These are phyloP conservation scores for Physeter macrocephalus DNA, from an alignment of 2,113 vertebrate genomes.

Conservation along the genomic window DNA sequence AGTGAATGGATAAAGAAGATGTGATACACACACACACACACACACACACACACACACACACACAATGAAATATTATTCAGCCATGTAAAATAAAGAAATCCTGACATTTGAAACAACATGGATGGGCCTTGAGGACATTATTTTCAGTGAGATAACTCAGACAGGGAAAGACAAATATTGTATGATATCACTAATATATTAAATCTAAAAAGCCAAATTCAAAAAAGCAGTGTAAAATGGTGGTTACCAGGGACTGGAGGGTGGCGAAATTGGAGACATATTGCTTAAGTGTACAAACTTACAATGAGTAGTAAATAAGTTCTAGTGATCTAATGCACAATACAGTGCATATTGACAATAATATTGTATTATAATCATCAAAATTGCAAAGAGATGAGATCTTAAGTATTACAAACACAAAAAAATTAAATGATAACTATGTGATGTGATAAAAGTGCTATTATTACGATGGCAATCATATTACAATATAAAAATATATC, in stretches of 20 bases:
- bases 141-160: no score
- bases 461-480: not conserved
- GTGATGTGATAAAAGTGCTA: not conserved
- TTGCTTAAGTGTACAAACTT: not conserved
- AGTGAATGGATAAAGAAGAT: no score
- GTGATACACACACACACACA: no score
- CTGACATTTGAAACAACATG: no score
- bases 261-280: not conserved
- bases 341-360: not conserved
- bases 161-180: not conserved
- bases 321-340: not conserved
- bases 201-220: not conserved
- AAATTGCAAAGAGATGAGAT: not conserved
- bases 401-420: not conserved
- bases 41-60: no score
- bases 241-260: not conserved
- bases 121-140: no score
- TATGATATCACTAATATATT: not conserved
- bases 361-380: not conserved
- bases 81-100: no score
- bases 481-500: not conserved
- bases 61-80: no score
- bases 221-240: not conserved
- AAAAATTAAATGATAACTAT: not conserved
- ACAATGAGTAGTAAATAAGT: not conserved